Evolutionary conservation across 2,888 invertebrate genomes (phyloP).

Genomic region (Pollenia griseotomentosa): DNA sequence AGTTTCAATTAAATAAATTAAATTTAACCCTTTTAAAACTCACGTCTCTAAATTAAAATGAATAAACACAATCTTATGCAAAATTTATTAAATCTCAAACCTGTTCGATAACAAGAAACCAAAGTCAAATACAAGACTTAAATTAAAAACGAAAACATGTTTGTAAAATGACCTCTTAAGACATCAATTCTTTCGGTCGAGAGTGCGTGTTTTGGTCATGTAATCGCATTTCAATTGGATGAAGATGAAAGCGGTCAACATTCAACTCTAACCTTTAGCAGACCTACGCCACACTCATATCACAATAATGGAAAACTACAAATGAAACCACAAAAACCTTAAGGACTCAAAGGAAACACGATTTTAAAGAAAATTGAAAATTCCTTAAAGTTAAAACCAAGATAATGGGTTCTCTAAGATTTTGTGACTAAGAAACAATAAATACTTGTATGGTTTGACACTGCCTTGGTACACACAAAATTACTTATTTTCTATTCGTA

Average conservation of each 20-base stretch:
- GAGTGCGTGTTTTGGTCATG: slow-evolving; percentile 82
- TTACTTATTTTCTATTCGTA: background rate
- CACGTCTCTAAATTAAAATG: slow-evolving; percentile 10
- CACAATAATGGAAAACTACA: slow-evolving; percentile 39
- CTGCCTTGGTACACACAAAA: slow-evolving; percentile 68
- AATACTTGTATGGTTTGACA: slow-evolving; percentile 80
- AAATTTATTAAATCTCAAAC: slow-evolving; percentile 51
- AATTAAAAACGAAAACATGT: slow-evolving; percentile 39
- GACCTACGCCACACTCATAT: slow-evolving; percentile 16
- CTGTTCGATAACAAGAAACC: background rate
- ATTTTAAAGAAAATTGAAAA: slow-evolving; percentile 82
- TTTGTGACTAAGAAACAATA: slow-evolving; percentile 62
- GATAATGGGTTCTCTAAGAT: slow-evolving; percentile 60
- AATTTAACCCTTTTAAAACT: slow-evolving; percentile 26
- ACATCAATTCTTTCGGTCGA: slow-evolving; percentile 70
- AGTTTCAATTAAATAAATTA: slow-evolving; percentile 63
- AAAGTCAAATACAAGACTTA: slow-evolving; percentile 48
- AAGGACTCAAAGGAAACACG: slow-evolving; percentile 72
- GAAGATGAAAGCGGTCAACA: slow-evolving; percentile 68
- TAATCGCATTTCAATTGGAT: slow-evolving; percentile 82
- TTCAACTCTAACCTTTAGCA: slow-evolving; percentile 59
- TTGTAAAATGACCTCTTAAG: slow-evolving; percentile 76
- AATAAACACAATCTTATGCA: slow-evolving; percentile 27
- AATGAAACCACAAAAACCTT: slow-evolving; percentile 68
- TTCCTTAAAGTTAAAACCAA: slow-evolving; percentile 75